Conservation (phyloP, 2,888 invertebrate species). For the Lycaena phlaeas region DNA sequence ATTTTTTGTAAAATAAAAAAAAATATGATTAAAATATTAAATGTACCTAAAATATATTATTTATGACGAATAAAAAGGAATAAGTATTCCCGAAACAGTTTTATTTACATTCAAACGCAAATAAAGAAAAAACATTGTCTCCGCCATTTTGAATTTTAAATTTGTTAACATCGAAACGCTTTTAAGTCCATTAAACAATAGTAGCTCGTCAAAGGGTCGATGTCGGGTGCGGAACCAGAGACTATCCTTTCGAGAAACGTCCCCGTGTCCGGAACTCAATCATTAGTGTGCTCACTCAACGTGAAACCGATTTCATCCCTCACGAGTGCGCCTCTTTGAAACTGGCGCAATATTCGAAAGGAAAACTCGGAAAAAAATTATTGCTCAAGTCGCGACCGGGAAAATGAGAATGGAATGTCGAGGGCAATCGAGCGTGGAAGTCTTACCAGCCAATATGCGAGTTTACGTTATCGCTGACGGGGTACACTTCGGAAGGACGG, state of each 20-base stretch:
- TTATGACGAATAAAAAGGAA: too few relatives aligned
- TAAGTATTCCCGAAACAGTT: too few relatives aligned
- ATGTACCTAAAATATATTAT: too few relatives aligned
- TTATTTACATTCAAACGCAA: neutral
- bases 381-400: constrained; percentile 47
- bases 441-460: constrained; percentile 51
- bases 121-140: constrained; percentile 13
- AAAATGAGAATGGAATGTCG: constrained; percentile 61
- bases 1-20: too few relatives aligned
- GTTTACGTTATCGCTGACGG: constrained; percentile 53
- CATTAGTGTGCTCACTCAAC: constrained; percentile 71
- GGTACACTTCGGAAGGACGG: constrained; percentile 32
- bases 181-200: constrained; percentile 54
- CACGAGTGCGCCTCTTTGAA: constrained; percentile 57
- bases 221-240: constrained; percentile 16
- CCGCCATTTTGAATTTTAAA: constrained; percentile 21
- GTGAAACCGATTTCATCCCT: constrained; percentile 67
- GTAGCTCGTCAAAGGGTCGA: constrained; percentile 51
- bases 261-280: constrained; percentile 61
- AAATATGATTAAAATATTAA: too few relatives aligned
- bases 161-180: constrained; percentile 38
- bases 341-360: constrained; percentile 68
- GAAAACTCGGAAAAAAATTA: constrained; percentile 66
- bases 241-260: constrained; percentile 25
- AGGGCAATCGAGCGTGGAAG: constrained; percentile 59